Base-by-base conservation (phyloP, 2,888 invertebrate genomes). In the Coelinius sp. region DNA sequence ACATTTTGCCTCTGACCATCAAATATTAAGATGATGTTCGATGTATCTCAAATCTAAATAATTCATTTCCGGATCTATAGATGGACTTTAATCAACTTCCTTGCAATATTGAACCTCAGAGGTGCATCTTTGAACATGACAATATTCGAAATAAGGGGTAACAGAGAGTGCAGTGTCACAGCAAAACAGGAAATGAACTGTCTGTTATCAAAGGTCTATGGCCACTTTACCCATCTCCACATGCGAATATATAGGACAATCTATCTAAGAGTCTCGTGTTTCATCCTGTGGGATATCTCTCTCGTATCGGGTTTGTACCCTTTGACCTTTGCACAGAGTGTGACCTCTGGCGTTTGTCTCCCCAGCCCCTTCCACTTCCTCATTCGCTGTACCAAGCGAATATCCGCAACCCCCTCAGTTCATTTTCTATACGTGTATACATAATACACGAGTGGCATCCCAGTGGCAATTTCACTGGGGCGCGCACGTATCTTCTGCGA, bases 361-460 rank as follows among this genome's bases (percentile, higher is more conserved):
- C 46, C 14, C 20, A 14, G 2, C 44, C 44, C 17, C 3, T n/a
- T 31, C 20, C 56, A 8, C 38, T 6, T 24, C 49, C 22, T 38
- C 44, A 41, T 63, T 49, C 20, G 46, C 22, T 12, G n/a, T 24
- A 63, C 38, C 63, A n/a, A 10, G 44, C 41, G 20, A 24, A 27
- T 25, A 46, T 59, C 44, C 62, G 20, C 44, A 27, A 20, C 27
- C 20, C 17, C 44, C 6, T 2, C 62, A 59, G 20, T 27, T 5
- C 22, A 41, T 24, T n/a, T n/a, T 10, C 24, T 63, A 46, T 35
- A 35, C 64, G n/a, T 25, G 41, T 52, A 70, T 70, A 70, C 64
- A 70, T 64, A 70, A 70, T 64, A 70, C 64, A 53, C 62, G 53
- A 70, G 64, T 70, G 49, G 38, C 69, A 62, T 59, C 62, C 69